Percentiles rank a stretch among this genome's conserved stretches.
Evolutionary conservation across 1,140 invertebrate genomes (phyloP).

Genomic region (Maconellicoccus hirsutus): DNA sequence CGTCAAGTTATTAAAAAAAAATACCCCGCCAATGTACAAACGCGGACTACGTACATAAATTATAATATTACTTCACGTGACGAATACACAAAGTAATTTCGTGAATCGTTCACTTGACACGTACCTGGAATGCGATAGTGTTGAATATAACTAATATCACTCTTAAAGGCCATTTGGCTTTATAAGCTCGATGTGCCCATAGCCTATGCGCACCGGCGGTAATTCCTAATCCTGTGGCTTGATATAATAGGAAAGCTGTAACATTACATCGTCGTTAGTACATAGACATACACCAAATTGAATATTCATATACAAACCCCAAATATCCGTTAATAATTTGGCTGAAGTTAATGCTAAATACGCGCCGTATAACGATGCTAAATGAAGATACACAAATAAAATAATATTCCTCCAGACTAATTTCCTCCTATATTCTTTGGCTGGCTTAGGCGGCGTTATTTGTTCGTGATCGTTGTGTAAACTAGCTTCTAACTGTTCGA

Average conservation of each 20-base stretch:
- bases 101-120: neutral
- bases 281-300: neutral
- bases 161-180: slow-evolving; percentile 77
- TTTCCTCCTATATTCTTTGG: slow-evolving; percentile 35
- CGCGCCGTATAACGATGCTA: slow-evolving; percentile 70
- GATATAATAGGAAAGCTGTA: slow-evolving; percentile 45
- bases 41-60: neutral
- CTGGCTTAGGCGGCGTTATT: slow-evolving; percentile 7
- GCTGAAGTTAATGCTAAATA: slow-evolving; percentile 69
- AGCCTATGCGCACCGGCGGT: slow-evolving; percentile 90
- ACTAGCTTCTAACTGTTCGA: slow-evolving; percentile 12
- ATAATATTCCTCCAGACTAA: slow-evolving; percentile 91
- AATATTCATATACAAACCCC: slow-evolving; percentile 48
- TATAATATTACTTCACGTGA: neutral
- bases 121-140: slow-evolving; percentile 27
- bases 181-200: slow-evolving; percentile 89
- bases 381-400: slow-evolving; percentile 72
- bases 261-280: neutral
- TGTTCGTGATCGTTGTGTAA: slow-evolving; percentile 17
- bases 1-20: too few relatives aligned
- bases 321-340: slow-evolving; percentile 58
- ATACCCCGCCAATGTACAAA: too few relatives aligned
- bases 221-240: slow-evolving; percentile 62
- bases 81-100: too few relatives aligned
- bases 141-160: slow-evolving; percentile 54